Evolutionary conservation across 2,113 vertebrate species (phyloP).

Genomic region (Podocnemis expansa): DNA sequence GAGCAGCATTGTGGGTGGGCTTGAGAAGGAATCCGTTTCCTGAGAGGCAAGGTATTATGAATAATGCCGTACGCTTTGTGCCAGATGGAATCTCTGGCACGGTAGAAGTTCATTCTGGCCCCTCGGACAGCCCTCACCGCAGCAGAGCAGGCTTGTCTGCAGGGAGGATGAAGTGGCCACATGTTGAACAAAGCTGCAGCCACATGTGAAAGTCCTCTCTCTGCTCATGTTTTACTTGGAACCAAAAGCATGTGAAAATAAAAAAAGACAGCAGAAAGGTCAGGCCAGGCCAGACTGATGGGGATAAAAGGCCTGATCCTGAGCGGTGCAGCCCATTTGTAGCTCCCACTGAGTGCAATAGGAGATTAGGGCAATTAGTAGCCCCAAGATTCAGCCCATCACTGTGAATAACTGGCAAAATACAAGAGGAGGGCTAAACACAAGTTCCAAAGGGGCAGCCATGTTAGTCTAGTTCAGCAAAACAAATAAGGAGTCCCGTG

Average conservation of each 20-base stretch:
- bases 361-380: not conserved
- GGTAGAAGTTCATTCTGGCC: not conserved
- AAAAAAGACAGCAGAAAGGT: not conserved
- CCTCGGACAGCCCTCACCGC: not conserved
- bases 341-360: not conserved
- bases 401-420: not conserved
- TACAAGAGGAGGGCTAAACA: not conserved
- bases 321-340: not conserved
- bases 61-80: fast-evolving
- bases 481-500: too few species aligned
- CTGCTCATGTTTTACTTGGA: not conserved
- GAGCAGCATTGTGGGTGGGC: fast-evolving
- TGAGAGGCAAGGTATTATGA: not conserved
- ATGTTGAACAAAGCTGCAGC: not conserved
- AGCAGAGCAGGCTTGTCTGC: not conserved
- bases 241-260: not conserved
- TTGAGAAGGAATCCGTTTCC: not conserved
- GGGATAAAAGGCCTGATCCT: not conserved
- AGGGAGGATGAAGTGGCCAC: not conserved
- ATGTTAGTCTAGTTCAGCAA: too few species aligned
- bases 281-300: not conserved
- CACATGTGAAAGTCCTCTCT: fast-evolving
- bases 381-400: not conserved
- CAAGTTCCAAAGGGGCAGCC: too few species aligned
- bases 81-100: not conserved